Percentiles rank a stretch among this genome's conserved stretches.
phyloP scores from a whole-genome alignment of 2,113 vertebrate genomes.

The Willisornis vidua region DNA sequence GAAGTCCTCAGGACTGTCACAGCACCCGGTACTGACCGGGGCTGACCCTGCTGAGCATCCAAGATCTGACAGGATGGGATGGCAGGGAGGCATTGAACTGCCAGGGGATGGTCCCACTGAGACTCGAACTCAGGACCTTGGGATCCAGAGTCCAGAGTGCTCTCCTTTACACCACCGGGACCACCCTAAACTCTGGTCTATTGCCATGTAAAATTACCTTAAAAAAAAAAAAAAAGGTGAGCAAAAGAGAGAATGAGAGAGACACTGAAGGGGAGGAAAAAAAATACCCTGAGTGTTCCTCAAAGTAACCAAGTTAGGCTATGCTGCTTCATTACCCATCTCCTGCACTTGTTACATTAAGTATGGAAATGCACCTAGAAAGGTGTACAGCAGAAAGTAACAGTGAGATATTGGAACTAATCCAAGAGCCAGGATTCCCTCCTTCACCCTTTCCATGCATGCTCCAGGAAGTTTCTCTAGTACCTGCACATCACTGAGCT shows the following conservation, averaged over 20 bases:
- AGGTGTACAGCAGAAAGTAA: neutral
- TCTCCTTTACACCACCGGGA: too few species aligned
- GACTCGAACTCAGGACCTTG: too few species aligned
- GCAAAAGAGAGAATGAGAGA: neutral
- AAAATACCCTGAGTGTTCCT: neutral
- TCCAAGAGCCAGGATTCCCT: neutral
- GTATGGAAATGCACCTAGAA: neutral
- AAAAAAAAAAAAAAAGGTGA: neutral
- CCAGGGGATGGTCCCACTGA: too few species aligned
- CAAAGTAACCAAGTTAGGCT: neutral
- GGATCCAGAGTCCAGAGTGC: too few species aligned
- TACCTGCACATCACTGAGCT: neutral
- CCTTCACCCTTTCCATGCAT: neutral
- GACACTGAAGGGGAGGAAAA: neutral
- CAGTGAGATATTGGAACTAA: neutral
- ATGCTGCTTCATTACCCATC: neutral
- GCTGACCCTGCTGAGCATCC: too few species aligned
- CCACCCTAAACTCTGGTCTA: neutral
- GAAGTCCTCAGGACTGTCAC: too few species aligned
- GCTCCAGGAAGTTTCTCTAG: accelerated
- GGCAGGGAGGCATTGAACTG: too few species aligned
- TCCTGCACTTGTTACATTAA: neutral
- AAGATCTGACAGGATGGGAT: too few species aligned
- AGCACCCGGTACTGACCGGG: too few species aligned
- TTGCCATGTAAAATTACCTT: neutral